These are phyloP conservation scores for Chunga burmeisteri DNA, from an alignment of 2,113 vertebrate species.

Conservation along the genomic window DNA sequence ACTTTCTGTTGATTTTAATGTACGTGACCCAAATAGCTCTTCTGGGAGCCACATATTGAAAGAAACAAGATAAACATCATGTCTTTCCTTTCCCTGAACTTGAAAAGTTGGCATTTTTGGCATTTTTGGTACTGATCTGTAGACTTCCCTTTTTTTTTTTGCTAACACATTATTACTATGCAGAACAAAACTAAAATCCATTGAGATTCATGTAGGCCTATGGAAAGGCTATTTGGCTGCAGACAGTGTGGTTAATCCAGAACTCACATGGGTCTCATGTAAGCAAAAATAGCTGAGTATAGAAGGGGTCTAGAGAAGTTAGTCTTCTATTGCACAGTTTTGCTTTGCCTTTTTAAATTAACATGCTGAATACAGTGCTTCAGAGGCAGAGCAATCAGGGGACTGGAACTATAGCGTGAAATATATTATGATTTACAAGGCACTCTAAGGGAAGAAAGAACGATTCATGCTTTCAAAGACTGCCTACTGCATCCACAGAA, in stretches of 20 bases:
- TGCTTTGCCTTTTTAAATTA: not conserved
- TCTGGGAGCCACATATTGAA: not conserved
- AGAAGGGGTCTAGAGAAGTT: not conserved
- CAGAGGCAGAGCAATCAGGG: not conserved
- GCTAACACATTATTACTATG: not conserved
- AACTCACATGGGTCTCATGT: not conserved
- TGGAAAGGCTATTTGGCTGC: not conserved
- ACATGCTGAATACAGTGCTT: not conserved
- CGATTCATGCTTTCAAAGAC: not conserved
- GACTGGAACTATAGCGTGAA: not conserved
- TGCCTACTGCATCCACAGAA: not conserved
- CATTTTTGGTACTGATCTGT: not conserved
- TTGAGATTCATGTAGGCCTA: fast-evolving
- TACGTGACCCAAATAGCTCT: not conserved
- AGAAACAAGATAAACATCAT: not conserved
- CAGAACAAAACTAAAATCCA: not conserved
- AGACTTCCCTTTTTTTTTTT: too few species aligned
- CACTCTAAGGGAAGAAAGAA: not conserved
- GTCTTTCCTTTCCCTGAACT: not conserved
- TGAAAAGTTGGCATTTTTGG: not conserved
- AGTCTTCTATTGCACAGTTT: not conserved
- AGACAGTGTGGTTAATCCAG: not conserved
- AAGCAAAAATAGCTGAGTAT: not conserved
- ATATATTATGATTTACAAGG: not conserved
- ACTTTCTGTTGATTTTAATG: not conserved